A percentile compares a stretch with the other conserved stretches of the same genome.
These are phyloP conservation scores for Drosophila koepferae DNA, from an alignment of 2,888 invertebrate genomes.

Conservation along the genomic window DNA sequence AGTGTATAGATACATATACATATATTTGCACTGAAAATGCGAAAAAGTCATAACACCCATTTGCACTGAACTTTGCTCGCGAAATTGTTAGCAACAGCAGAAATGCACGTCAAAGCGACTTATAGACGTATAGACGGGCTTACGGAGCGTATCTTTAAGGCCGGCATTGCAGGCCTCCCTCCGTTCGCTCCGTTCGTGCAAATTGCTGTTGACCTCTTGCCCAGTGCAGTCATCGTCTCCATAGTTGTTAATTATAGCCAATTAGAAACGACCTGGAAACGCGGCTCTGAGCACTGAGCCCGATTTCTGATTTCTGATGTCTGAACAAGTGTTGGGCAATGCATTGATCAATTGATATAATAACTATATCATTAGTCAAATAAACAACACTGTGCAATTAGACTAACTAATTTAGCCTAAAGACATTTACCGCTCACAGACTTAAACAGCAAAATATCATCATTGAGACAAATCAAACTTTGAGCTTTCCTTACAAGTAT, in stretches of 20 bases:
- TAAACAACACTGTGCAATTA: conserved; percentile 9
- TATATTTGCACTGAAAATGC: conserved; percentile 46
- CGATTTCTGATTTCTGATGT: neutral
- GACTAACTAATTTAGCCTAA: conserved; percentile 14
- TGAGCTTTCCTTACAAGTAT: conserved; percentile 3
- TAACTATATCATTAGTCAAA: conserved; percentile 30
- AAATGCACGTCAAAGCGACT: conserved; percentile 16
- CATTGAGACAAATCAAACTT: conserved; percentile 2
- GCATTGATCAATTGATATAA: conserved; percentile 23
- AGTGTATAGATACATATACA: neutral
- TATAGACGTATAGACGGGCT: conserved; percentile 14
- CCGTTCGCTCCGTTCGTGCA: conserved; percentile 23
- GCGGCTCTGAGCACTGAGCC: conserved; percentile 2
- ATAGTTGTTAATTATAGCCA: conserved; percentile 48
- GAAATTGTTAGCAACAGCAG: conserved; percentile 47
- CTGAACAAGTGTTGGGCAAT: conserved; percentile 4
- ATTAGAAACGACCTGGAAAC: conserved; percentile 32
- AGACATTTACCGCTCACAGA: neutral
- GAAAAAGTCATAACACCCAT: conserved; percentile 7
- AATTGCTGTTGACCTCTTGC: conserved; percentile 67
- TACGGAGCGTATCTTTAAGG: conserved; percentile 22
- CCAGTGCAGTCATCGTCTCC: conserved; percentile 33
- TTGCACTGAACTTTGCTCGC: conserved; percentile 67
- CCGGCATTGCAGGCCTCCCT: conserved; percentile 31
- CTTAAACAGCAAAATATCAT: conserved; percentile 12